Conservation (phyloP, 2,888 invertebrate species). For the Caradrina clavipalpis region DNA sequence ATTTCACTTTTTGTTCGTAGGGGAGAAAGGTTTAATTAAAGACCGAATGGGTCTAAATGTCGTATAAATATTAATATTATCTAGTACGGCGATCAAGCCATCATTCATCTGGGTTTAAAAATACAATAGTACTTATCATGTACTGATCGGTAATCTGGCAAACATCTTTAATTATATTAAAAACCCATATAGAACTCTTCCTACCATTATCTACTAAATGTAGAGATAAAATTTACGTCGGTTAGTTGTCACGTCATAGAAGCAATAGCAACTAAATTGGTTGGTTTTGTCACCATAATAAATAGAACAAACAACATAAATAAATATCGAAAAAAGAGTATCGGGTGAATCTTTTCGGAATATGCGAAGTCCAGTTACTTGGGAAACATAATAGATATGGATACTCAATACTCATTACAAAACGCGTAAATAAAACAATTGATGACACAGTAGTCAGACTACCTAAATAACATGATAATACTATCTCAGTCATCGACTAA, state of each 20-base stretch:
- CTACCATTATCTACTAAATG: no score
- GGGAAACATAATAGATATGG: neutral
- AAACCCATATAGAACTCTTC: neutral
- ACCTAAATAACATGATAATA: neutral
- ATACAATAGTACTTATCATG: no score
- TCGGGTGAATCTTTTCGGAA: neutral
- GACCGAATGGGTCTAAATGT: no score
- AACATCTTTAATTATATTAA: neutral
- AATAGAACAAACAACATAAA: neutral
- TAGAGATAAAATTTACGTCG: no score
- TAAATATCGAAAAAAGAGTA: neutral
- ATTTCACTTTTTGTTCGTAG: no score
- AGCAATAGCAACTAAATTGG: no score
- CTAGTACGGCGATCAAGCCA: no score
- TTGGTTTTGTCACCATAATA: neutral
- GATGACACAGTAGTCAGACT: constrained; percentile 3
- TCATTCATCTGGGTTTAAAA: no score
- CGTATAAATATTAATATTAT: no score
- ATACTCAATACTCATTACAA: neutral
- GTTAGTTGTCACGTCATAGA: no score
- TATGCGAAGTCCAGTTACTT: neutral
- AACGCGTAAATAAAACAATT: constrained; percentile 8
- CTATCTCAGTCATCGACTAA: neutral
- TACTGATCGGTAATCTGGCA: neutral
- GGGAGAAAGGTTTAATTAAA: no score